These are phyloP conservation scores for Temnothorax unifasciatus DNA, from an alignment of 2,888 invertebrate species.

Conservation along the genomic window DNA sequence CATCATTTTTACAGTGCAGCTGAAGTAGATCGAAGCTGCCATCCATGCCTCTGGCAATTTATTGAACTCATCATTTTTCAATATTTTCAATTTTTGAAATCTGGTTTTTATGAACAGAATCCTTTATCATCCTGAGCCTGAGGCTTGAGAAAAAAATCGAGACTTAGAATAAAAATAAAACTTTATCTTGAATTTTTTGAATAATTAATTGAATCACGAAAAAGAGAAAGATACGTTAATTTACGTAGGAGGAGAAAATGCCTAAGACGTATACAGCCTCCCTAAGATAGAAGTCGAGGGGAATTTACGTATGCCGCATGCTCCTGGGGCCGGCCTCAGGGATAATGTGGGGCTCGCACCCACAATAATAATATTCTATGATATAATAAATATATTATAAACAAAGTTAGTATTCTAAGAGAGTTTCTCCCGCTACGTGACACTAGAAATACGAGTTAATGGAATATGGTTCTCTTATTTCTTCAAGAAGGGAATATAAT, in stretches of 20 bases:
- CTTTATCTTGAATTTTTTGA: not conserved
- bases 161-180: not conserved
- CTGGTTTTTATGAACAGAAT: not conserved
- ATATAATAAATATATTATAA: not conserved
- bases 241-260: too few relatives aligned
- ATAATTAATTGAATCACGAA: not conserved
- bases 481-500: not conserved
- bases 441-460: not conserved
- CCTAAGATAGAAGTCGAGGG: too few relatives aligned
- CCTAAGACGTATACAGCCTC: too few relatives aligned
- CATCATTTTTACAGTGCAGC: not conserved
- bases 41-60: not conserved
- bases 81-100: not conserved
- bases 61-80: slow-evolving; percentile 19
- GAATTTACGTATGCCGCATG: too few relatives aligned
- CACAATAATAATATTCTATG: not conserved
- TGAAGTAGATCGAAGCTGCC: not conserved
- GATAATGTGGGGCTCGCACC: too few relatives aligned
- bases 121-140: not conserved
- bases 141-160: not conserved
- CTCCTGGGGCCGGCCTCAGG: too few relatives aligned
- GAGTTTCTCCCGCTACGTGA: not conserved
- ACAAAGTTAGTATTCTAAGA: not conserved
- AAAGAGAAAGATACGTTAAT: not conserved
- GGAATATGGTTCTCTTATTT: not conserved